phyloP scores from a whole-genome alignment of 2,888 invertebrate genomes.

The Opisthograptis luteolata region DNA sequence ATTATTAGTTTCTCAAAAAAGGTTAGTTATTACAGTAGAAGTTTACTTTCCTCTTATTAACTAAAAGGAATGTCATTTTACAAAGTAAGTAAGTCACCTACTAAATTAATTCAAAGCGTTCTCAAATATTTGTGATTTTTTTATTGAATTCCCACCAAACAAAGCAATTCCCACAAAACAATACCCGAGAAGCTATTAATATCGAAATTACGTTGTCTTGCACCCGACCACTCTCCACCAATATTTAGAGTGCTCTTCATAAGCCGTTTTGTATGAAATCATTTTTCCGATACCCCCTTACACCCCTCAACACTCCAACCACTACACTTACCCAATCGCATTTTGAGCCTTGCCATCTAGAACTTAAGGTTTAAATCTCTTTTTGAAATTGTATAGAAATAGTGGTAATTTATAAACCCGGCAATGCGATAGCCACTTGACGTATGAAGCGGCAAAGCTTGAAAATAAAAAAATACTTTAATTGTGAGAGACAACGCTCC shows the following conservation, averaged over 20 bases:
- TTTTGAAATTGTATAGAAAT: conserved; percentile 15
- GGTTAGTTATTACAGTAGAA: too few relatives aligned
- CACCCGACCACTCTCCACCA: conserved; percentile 53
- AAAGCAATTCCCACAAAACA: conserved; percentile 48
- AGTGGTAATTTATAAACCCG: conserved; percentile 43
- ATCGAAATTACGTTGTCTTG: conserved; percentile 57
- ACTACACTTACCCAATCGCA: conserved; percentile 8
- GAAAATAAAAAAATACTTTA: conserved; percentile 60
- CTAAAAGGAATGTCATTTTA: too few relatives aligned
- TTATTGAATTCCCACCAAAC: too few relatives aligned
- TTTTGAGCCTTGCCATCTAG: conserved; percentile 34
- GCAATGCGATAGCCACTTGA: conserved; percentile 78
- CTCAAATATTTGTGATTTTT: too few relatives aligned
- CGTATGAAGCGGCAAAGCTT: conserved; percentile 63
- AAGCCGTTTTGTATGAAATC: conserved; percentile 65
- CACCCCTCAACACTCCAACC: conserved; percentile 50
- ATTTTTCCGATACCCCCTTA: conserved; percentile 75
- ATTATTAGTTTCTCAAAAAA: too few relatives aligned
- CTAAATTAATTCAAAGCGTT: too few relatives aligned
- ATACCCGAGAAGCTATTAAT: conserved; percentile 58
- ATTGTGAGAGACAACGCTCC: conserved; percentile 68
- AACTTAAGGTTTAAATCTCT: conserved; percentile 32
- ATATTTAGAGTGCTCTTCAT: conserved; percentile 65
- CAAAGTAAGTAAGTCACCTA: too few relatives aligned
- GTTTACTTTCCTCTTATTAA: too few relatives aligned